Conservation (phyloP, 2,797 vertebrate species). For the Sus cebifrons region DNA sequence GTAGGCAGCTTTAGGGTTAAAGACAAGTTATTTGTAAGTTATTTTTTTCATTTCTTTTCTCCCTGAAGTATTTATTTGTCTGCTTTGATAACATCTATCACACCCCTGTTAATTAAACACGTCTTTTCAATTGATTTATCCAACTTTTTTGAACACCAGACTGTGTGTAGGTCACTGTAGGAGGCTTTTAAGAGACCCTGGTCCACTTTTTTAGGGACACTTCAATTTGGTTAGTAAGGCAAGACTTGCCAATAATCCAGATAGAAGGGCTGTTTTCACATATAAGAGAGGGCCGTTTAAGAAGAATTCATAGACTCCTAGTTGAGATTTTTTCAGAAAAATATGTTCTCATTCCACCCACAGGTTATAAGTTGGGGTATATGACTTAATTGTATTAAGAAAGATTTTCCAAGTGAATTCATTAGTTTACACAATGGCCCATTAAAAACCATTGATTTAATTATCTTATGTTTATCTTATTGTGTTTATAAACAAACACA, state of each 20-base stretch:
- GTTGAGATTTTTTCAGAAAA: background rate
- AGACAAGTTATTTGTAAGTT: constrained; percentile 52
- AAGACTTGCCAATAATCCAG: background rate
- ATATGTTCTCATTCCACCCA: background rate
- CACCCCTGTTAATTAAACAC: background rate
- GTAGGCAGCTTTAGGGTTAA: constrained; percentile 20
- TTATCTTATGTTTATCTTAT: background rate
- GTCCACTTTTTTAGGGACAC: background rate
- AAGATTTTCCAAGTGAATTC: background rate
- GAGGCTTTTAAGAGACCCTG: background rate
- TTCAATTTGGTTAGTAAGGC: background rate
- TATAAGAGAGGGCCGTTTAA: background rate
- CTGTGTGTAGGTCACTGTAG: background rate
- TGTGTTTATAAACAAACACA: background rate
- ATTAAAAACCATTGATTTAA: background rate
- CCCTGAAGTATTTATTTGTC: background rate
- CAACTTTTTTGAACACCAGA: background rate
- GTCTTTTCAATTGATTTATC: constrained; percentile 39
- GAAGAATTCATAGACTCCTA: background rate
- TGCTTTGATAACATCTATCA: background rate
- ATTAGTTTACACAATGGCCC: background rate
- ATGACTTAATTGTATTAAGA: background rate
- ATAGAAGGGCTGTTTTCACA: background rate
- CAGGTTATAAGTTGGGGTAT: background rate
- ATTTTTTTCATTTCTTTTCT: background rate